A percentile compares a stretch with the other conserved stretches of the same genome.
Conservation (phyloP, 2,888 invertebrate genomes). For the Dendrolimus pini region DNA sequence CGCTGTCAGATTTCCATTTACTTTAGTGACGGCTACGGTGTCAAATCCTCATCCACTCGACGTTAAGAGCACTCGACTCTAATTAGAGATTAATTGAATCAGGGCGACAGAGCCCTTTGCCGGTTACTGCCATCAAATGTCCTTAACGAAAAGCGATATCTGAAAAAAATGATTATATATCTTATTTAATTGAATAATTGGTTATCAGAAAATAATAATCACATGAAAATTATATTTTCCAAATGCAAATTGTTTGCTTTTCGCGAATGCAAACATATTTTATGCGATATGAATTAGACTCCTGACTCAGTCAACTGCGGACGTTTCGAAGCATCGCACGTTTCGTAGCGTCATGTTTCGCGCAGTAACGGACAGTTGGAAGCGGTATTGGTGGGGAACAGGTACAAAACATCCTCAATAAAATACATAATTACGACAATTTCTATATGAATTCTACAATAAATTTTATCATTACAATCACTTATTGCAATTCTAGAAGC, state of each 20-base stretch:
- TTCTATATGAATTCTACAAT: background rate
- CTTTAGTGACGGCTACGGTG: conserved; percentile 53
- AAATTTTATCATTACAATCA: too few species aligned
- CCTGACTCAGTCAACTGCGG: conserved; percentile 53
- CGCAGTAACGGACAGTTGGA: conserved; percentile 64
- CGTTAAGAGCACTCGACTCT: conserved; percentile 69
- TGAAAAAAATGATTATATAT: too few species aligned
- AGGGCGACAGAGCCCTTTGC: conserved; percentile 52
- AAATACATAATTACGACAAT: conserved; percentile 11
- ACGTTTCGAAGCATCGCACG: conserved; percentile 59
- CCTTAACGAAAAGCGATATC: conserved; percentile 15
- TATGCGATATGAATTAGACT: conserved; percentile 13
- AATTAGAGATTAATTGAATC: conserved; percentile 73
- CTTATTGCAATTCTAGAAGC: too few species aligned
- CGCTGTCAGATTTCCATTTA: conserved; percentile 66
- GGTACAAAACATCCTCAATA: conserved; percentile 52
- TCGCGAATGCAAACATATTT: too few species aligned
- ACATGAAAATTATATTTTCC: too few species aligned
- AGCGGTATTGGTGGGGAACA: conserved; percentile 73
- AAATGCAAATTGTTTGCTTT: too few species aligned
- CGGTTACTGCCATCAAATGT: conserved; percentile 24
- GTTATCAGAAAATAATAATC: too few species aligned
- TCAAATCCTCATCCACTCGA: conserved; percentile 61
- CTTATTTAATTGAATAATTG: too few species aligned
- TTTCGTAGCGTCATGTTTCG: conserved; percentile 60